phyloP scores from a whole-genome alignment of 2,113 vertebrate species.

The Callaeas wilsoni region DNA sequence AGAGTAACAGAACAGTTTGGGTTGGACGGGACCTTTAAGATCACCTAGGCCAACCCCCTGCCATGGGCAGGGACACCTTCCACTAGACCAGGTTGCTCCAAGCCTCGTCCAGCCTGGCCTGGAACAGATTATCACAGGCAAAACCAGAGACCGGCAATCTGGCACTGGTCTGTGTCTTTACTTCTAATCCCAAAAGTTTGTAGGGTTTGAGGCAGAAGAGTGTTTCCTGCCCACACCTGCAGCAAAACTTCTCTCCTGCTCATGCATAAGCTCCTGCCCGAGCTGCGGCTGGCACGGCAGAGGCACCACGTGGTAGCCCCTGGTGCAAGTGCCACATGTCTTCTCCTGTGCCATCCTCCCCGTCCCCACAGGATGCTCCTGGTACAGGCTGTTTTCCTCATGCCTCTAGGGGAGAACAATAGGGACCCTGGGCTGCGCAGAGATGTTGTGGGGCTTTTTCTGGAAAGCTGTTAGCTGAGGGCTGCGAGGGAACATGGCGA shows the following conservation, averaged over 20 bases:
- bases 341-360: background rate
- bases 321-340: background rate
- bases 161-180: background rate
- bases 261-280: background rate
- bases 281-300: background rate
- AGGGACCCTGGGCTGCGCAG: accelerated
- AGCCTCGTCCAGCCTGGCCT: background rate
- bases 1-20: background rate
- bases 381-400: background rate
- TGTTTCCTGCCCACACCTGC: background rate
- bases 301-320: accelerated
- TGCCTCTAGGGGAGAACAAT: accelerated
- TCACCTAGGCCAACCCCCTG: background rate
- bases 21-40: background rate
- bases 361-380: background rate
- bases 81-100: background rate
- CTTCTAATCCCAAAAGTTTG: accelerated
- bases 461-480: background rate
- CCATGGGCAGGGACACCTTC: background rate
- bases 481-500: background rate
- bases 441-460: background rate
- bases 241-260: background rate
- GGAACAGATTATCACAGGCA: background rate
- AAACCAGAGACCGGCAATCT: background rate
- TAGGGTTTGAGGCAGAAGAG: background rate